Base-by-base conservation (phyloP, 2,888 invertebrate species). In the Brachypalpus laphriformis region DNA sequence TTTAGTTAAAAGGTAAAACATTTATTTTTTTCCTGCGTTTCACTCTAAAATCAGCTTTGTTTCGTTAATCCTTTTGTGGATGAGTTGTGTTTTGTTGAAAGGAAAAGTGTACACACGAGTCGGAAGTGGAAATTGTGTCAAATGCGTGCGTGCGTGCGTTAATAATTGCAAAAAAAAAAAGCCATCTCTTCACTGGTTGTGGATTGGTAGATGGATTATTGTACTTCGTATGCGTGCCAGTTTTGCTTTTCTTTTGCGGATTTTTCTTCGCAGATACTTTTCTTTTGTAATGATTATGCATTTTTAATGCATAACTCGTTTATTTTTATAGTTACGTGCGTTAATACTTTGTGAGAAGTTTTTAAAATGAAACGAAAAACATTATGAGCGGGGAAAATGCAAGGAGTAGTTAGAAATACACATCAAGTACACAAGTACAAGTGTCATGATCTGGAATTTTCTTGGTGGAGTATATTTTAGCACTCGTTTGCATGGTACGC, bases 131-230 rank as follows among this genome's bases (percentile, higher is more conserved):
- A 82, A 76, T 71, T 82, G 82, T 82, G 82, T 76, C 82, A 82
- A 82, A 75, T 82, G 70, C 82, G 75, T 82, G 82, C 75, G 75
- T 82, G 82, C 75, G 82, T 82, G 70, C 56, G 59, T 70, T 34
- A 56, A 68, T 65, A 75, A 82, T 82, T 71, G 56, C 63, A 45
- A 40, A 56, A 54, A 34, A 34, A 34, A 34, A 31, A 37, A 45
- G n/a, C 22, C 22, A 49, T 31, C 51, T 31, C 51, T 40, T 42
- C 14, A 25, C 20, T 22, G n/a, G 59, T 34, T 20, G n/a, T n/a
- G 31, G 11, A 28, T 28, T n/a, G 28, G 7, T 18, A 1, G 20
- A 20, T 56, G 34, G 56, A 34, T 56, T 56, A 11, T 18, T 45
- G 2, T 42, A 45, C 40, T n/a, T 40, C 40, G 11, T 25, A 22